Conservation (phyloP, 2,888 invertebrate genomes). For the Hirtodrosophila cameraria region DNA sequence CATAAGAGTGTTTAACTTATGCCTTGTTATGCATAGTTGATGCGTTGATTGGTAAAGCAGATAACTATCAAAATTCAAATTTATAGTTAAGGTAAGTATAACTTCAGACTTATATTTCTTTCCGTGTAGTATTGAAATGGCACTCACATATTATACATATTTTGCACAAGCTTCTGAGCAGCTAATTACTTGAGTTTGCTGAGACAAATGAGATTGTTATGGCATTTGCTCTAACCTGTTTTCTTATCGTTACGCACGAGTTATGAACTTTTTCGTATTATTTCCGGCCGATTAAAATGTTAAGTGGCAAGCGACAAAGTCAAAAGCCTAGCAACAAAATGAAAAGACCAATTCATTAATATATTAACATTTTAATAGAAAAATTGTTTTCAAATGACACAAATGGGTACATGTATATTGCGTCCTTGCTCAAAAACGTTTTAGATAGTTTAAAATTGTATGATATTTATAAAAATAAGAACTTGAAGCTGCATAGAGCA, state of each 20-base stretch:
- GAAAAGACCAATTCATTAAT: constrained; percentile 31
- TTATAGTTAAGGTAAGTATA: no score
- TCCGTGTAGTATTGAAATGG: no score
- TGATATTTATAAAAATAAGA: no score
- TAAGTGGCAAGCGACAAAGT: constrained; percentile 31
- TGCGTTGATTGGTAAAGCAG: no score
- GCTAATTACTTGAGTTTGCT: constrained; percentile 22
- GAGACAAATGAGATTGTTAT: constrained; percentile 22
- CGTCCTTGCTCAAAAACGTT: no score
- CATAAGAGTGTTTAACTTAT: no score
- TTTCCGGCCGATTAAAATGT: constrained; percentile 63
- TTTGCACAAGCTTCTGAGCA: neutral
- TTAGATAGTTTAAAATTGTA: constrained; percentile 1
- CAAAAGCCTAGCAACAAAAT: neutral
- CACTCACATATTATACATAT: neutral
- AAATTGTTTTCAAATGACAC: no score
- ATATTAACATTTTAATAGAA: constrained; percentile 10
- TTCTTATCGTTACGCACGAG: constrained; percentile 48
- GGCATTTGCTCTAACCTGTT: constrained; percentile 30
- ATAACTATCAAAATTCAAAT: no score
- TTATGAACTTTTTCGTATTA: constrained; percentile 63
- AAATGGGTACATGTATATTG: no score
- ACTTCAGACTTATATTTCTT: no score
- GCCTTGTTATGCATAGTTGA: no score
- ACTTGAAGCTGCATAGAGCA: no score